phyloP scores from a whole-genome alignment of 2,113 vertebrate species.

The Lonchura striata region DNA sequence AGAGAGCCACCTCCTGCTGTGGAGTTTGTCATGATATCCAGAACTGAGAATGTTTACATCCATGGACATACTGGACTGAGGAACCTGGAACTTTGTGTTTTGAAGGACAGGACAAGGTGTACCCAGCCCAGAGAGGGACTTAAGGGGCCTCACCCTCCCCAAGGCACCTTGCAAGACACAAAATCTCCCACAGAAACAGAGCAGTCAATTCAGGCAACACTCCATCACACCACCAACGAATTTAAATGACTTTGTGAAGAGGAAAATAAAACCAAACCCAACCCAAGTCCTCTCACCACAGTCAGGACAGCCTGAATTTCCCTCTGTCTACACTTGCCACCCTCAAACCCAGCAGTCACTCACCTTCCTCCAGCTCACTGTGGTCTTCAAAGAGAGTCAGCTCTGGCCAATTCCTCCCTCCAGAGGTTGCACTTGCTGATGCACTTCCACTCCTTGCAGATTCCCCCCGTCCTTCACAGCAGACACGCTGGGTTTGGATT shows the following conservation, averaged over 20 bases:
- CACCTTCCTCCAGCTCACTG: background rate
- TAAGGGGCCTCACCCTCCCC: background rate
- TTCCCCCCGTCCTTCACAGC: background rate
- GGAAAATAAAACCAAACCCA: background rate
- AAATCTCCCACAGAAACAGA: background rate
- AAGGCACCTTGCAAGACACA: background rate
- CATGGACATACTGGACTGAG: background rate
- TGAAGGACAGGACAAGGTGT: background rate
- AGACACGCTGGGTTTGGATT: fast-evolving
- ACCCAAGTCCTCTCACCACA: fast-evolving
- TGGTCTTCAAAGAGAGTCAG: background rate
- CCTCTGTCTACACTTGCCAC: background rate
- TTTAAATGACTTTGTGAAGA: background rate
- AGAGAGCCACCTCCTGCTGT: background rate
- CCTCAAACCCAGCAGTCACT: background rate
- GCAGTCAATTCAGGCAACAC: background rate
- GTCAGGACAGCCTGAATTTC: background rate
- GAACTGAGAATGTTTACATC: background rate
- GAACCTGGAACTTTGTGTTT: background rate
- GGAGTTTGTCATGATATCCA: background rate
- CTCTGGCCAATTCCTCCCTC: background rate
- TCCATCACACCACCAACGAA: background rate
- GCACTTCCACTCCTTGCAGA: background rate
- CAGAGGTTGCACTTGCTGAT: background rate
- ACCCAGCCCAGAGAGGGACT: background rate